Percentiles rank a stretch among this genome's conserved stretches.
These are phyloP conservation scores for Motacilla tschutschensis DNA, from an alignment of 2,113 vertebrate genomes.

Conservation along the genomic window DNA sequence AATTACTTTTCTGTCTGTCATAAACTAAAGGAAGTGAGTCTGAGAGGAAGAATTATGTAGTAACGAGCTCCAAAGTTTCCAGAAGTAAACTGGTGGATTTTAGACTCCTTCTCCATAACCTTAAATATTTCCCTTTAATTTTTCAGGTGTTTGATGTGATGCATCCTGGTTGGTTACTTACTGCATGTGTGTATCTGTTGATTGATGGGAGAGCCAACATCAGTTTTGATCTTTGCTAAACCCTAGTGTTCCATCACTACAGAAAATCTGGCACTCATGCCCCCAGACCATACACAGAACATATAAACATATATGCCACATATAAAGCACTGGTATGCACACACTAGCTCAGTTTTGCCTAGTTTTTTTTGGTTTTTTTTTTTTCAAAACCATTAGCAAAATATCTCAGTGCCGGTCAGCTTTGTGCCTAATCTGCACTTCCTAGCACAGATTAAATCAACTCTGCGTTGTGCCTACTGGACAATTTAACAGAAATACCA, in stretches of 20 bases:
- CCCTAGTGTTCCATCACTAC: not conserved
- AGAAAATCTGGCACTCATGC: not conserved
- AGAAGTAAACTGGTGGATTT: not conserved
- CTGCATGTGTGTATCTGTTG: not conserved
- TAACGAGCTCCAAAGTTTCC: not conserved
- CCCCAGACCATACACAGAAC: not conserved
- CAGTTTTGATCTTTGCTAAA: not conserved
- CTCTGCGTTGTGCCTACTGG: rapidly evolving
- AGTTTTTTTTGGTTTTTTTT: too few species aligned
- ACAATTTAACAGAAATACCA: not conserved
- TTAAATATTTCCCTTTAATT: not conserved
- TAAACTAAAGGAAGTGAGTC: conserved; percentile 15
- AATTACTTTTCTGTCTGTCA: conserved; percentile 34
- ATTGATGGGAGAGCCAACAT: not conserved
- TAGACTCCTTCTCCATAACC: not conserved
- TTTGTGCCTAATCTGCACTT: not conserved
- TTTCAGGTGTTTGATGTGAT: not conserved
- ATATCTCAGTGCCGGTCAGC: not conserved
- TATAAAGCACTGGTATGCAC: not conserved
- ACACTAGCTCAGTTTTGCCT: not conserved
- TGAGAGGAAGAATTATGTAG: not conserved
- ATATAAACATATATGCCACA: too few species aligned
- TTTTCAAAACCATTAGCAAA: not conserved
- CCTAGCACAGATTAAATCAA: not conserved
- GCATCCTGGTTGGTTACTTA: not conserved